Conservation (phyloP, 2,113 vertebrate species). For the Alethe diademata region DNA sequence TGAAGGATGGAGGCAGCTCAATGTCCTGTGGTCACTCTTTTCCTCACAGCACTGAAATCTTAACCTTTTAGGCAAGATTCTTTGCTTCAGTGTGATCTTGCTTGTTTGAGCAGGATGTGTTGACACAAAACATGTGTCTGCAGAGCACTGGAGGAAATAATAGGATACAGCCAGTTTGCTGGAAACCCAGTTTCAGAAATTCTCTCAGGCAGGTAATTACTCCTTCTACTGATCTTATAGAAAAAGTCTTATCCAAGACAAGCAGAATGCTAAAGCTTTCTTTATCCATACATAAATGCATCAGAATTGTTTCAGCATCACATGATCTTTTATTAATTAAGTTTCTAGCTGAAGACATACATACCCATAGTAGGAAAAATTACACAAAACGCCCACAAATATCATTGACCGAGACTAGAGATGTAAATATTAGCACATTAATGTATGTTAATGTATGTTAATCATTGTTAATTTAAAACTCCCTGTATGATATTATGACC, state of each 20-base stretch:
- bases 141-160: not conserved
- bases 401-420: not conserved
- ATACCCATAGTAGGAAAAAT: not conserved
- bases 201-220: conserved; percentile 22
- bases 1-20: not conserved
- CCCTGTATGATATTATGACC: not conserved
- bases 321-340: not conserved
- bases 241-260: not conserved
- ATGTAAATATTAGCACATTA: not conserved
- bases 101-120: not conserved
- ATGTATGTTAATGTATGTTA: not conserved
- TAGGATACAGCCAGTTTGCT: not conserved
- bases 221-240: not conserved
- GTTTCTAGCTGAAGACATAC: not conserved
- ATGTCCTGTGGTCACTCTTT: not conserved
- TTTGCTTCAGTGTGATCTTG: not conserved
- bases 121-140: not conserved
- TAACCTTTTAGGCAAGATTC: not conserved
- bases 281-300: rapidly evolving
- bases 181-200: not conserved
- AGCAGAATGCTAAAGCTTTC: not conserved
- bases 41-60: not conserved
- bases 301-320: not conserved
- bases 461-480: not conserved
- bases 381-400: not conserved